Conservation (phyloP, 2,888 invertebrate species). For the Seira ritae region DNA sequence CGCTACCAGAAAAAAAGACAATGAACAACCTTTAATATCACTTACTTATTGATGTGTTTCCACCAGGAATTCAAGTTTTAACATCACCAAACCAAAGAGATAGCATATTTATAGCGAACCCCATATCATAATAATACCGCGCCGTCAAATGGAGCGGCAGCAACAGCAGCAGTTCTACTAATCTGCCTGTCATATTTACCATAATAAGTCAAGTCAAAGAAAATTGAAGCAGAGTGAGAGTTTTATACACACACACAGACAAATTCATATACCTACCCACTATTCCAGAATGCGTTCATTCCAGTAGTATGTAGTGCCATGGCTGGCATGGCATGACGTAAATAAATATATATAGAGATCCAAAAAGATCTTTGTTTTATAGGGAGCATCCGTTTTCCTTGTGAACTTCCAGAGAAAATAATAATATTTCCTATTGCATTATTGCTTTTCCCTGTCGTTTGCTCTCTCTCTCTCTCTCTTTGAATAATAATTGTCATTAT, state of each 20-base stretch:
- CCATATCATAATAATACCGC: not conserved
- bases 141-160: not conserved
- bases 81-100: conserved; percentile 10
- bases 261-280: not conserved
- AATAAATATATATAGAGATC: too few species aligned
- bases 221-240: conserved; percentile 20
- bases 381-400: conserved; percentile 7
- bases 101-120: conserved; percentile 18
- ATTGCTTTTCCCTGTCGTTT: conserved; percentile 17
- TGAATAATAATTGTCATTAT: conserved; percentile 35
- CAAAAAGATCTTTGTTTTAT: not conserved
- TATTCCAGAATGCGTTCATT: too few species aligned
- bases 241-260: not conserved
- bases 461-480: conserved; percentile 9
- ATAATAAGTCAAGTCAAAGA: conserved; percentile 42
- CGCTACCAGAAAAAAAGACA: conserved; percentile 33
- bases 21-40: conserved; percentile 61
- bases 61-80: conserved; percentile 60
- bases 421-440: conserved; percentile 24
- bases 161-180: conserved; percentile 41
- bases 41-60: conserved; percentile 61
- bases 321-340: too few species aligned
- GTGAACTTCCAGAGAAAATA: not conserved
- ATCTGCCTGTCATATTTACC: conserved; percentile 59
- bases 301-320: too few species aligned